Conservation (phyloP, 1,140 invertebrate species). For the Capitella teleta region DNA sequence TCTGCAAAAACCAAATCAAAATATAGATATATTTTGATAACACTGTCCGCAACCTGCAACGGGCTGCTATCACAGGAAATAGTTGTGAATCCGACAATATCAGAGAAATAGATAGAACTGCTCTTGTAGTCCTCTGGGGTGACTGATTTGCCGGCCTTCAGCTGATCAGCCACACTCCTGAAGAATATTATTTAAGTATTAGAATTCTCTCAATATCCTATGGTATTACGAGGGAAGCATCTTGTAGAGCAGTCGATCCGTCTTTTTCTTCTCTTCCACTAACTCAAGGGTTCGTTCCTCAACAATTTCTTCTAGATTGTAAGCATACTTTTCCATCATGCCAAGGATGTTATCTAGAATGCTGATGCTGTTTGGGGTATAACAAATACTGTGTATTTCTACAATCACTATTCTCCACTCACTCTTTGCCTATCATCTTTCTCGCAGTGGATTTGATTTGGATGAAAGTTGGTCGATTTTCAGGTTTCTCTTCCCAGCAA, state of each 20-base stretch:
- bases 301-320: slow-evolving; percentile 78
- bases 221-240: slow-evolving; percentile 69
- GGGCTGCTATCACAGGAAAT: slow-evolving; percentile 53
- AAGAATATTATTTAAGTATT: background rate
- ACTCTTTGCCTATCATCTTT: slow-evolving; percentile 9
- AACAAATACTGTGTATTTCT: slow-evolving; percentile 18
- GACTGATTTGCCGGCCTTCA: slow-evolving; percentile 69
- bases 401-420: slow-evolving; percentile 24
- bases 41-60: slow-evolving; percentile 17
- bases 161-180: slow-evolving; percentile 72
- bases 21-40: slow-evolving; percentile 1
- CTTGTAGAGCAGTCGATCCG: slow-evolving; percentile 72
- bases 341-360: slow-evolving; percentile 88
- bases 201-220: background rate
- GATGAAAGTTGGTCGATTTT: slow-evolving; percentile 17
- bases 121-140: slow-evolving; percentile 74
- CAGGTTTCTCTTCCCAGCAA: slow-evolving; percentile 10
- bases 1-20: slow-evolving; percentile 44
- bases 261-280: slow-evolving; percentile 81
- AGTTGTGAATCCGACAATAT: slow-evolving; percentile 87
- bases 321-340: slow-evolving; percentile 85
- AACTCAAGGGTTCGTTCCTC: slow-evolving; percentile 73
- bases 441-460: slow-evolving; percentile 16
- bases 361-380: slow-evolving; percentile 56
- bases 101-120: slow-evolving; percentile 77